Evolutionary conservation across 2,113 vertebrate species (phyloP), one percentile per base, ranked within the genome.

Genomic region (Cottus gobio): DNA sequence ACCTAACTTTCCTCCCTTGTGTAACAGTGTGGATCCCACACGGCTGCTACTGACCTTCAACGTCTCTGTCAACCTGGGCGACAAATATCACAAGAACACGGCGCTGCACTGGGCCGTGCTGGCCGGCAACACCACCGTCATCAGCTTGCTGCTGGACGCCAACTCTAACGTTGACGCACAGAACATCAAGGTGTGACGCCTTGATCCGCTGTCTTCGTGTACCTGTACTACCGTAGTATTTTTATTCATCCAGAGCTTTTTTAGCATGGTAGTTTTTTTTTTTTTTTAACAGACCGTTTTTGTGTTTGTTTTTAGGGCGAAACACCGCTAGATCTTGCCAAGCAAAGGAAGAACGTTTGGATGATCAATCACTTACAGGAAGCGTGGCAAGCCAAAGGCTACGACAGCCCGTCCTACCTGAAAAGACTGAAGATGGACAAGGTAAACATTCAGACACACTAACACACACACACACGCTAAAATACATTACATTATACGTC

Each of bases 61-160:
- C 82, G 98, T 99, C 90, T 99, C 98, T 0, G 96, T 99, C 88
- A 99, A 98, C 93, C 96, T 99, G 89, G 98, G 98, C 60, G 98
- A 99, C 96, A 99, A 99, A 88, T 99, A 98, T 88, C 98, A 99
- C 93, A 99, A 99, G 95, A 99, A 99, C 92, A 99, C 98, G 57
- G 97, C 98, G 61, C 86, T 99, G 90, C 98, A 99, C 85, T 99
- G 98, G 98, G 97, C 98, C 64, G 98, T 99, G 58, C 95, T 99
- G 89, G 98, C 98, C 31, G 97, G 98, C 90, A 99, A 99, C 95
- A 99, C 98, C 73, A 99, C 98, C n/a, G 98, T 99, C 88, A 99
- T 99, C 93, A 98, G 97, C 91, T 96, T 99, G 91, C 96, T 99
- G 8, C 93, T 99, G 92, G 98, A 99, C 68, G 96, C 97, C 80